Base-by-base conservation (phyloP, 1,140 invertebrate species). In the Antheraea mylitta region DNA sequence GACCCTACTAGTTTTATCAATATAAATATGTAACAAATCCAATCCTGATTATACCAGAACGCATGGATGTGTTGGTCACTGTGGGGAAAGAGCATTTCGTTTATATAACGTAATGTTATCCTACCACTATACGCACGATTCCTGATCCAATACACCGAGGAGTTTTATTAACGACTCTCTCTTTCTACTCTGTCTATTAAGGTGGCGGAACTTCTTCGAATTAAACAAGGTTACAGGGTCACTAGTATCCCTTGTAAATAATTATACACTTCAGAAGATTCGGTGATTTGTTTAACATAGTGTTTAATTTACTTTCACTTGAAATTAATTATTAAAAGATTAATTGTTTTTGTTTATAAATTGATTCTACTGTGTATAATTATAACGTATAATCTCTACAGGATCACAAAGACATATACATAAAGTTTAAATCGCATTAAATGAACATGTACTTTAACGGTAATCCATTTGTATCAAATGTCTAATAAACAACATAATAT, bases 181-280 rank as follows among this genome's bases (percentile, higher is more conserved):
- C 18, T 75, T 70, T 85, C 80, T 87, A 67, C 76, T 85, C 83
- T 88, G 76, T 87, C 72, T 87, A 86, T 85, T 87, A 85, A 83
- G 89, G 87, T 90, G 87, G 83, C 76, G 87, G 87, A 82, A 73
- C 81, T 76, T 86, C 80, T 88, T 89, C 84, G 77, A 87, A 65
- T 88, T 90, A 87, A 89, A 84, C 80, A 74, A 73, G 82, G 82
- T 82, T 75, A 77, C 80, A 86, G 82, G 86, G 78, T 82, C 77
- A 83, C 75, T 78, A 74, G 76, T 83, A 73, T 76, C 74, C 79
- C 79, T 72, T 87, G 85, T 86, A 88, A 66, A 85, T 85, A 85
- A 58, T 73, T 73, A 69, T 59, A 58, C 64, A 72, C 71, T 69
- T 71, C 76, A 53, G 67, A 64, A 63, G 61, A 62, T 68, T 62